Percentiles rank a stretch among this genome's conserved stretches.
These are phyloP conservation scores for Rachycentron canadum DNA, from an alignment of 2,797 vertebrate species.

Conservation along the genomic window DNA sequence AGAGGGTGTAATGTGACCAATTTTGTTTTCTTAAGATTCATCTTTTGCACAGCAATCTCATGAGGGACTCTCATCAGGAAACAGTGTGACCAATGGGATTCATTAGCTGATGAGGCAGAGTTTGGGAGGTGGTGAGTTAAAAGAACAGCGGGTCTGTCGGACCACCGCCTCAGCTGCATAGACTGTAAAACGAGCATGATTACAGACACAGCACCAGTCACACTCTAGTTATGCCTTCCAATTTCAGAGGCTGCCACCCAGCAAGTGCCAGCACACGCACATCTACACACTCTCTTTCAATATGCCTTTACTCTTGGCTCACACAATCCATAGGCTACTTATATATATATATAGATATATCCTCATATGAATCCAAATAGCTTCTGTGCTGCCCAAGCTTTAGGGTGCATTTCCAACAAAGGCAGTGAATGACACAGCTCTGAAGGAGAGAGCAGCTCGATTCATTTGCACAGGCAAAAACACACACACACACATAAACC, in stretches of 20 bases:
- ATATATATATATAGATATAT: too few species aligned
- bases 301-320: slow-evolving; percentile 33
- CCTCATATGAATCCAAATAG: slow-evolving; percentile 29
- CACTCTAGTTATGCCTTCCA: slow-evolving; percentile 39
- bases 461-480: slow-evolving; percentile 41
- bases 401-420: slow-evolving; percentile 68
- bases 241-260: slow-evolving; percentile 29
- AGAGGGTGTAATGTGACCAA: background rate
- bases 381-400: slow-evolving; percentile 36
- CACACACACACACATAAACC: too few species aligned
- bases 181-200: slow-evolving; percentile 43
- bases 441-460: slow-evolving; percentile 57
- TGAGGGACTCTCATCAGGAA: background rate
- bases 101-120: slow-evolving; percentile 3
- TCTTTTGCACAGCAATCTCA: background rate
- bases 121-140: slow-evolving; percentile 19
- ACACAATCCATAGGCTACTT: slow-evolving; percentile 9
- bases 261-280: slow-evolving; percentile 31
- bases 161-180: slow-evolving; percentile 54
- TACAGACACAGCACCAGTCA: slow-evolving; percentile 29
- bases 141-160: slow-evolving; percentile 45
- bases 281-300: slow-evolving; percentile 29
- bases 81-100: slow-evolving; percentile 2
- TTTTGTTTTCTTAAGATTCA: background rate
- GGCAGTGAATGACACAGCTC: slow-evolving; percentile 53